These are phyloP conservation scores for Amazonetta brasiliensis DNA, from an alignment of 2,797 vertebrate genomes.

Conservation along the genomic window DNA sequence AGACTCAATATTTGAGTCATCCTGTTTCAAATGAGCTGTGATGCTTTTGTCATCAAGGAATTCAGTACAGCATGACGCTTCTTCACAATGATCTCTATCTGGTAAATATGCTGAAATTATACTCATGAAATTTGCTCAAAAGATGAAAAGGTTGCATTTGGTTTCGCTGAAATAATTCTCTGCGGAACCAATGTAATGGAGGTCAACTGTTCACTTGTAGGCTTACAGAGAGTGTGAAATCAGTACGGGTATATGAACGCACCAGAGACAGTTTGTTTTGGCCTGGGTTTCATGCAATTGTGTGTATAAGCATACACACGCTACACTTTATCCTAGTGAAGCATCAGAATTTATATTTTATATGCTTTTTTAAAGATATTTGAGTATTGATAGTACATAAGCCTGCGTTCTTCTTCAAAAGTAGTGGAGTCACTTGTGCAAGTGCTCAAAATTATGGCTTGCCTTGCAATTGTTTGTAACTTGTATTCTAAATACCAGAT, in stretches of 20 bases:
- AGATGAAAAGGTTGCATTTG: not conserved
- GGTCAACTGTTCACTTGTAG: not conserved
- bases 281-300: not conserved
- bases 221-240: not conserved
- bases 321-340: fast-evolving
- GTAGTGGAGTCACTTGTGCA: not conserved
- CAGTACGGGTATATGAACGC: fast-evolving
- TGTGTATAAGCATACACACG: no score
- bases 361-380: not conserved
- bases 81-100: fast-evolving
- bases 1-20: not conserved
- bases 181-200: not conserved
- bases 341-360: not conserved
- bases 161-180: not conserved
- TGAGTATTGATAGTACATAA: not conserved
- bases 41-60: not conserved
- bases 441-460: not conserved
- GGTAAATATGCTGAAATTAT: not conserved
- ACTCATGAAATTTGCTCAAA: not conserved
- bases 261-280: not conserved
- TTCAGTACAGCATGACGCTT: not conserved
- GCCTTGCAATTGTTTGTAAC: not conserved
- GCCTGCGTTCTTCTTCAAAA: not conserved
- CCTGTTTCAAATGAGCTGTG: conserved; percentile 5
- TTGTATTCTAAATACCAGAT: not conserved